Conservation (phyloP, 2,888 invertebrate species). For the Esperia sulphurella region DNA sequence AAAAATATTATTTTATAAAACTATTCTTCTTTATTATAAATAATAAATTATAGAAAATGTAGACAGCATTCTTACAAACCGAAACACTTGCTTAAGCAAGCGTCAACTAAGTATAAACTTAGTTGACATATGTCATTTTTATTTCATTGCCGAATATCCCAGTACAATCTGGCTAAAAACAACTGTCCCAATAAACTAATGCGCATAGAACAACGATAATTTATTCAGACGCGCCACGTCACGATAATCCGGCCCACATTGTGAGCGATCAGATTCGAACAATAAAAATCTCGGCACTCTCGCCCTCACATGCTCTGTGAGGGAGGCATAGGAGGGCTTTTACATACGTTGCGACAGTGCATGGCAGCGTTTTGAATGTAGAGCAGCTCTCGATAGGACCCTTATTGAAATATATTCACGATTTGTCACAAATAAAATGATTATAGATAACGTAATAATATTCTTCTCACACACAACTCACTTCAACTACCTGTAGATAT, state of each 20-base stretch:
- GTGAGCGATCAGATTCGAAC: conserved; percentile 45
- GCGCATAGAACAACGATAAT: conserved; percentile 53
- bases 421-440: no score
- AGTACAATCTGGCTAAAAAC: conserved; percentile 8
- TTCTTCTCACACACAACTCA: no score
- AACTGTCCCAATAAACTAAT: conserved; percentile 17
- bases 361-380: no score
- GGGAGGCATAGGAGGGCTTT: conserved; percentile 12
- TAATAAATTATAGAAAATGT: not conserved
- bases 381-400: no score
- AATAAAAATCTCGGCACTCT: conserved; percentile 61
- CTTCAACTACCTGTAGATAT: no score
- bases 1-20: no score
- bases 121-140: conserved; percentile 14
- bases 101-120: no score
- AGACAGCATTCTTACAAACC: no score
- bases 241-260: conserved; percentile 44
- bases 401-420: no score
- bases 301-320: conserved; percentile 19
- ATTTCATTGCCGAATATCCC: conserved; percentile 1
- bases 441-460: no score
- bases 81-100: conserved; percentile 24
- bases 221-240: conserved; percentile 46
- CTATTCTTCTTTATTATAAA: no score
- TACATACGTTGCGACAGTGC: not conserved